Evolutionary conservation across 2,888 invertebrate genomes (phyloP), one percentile per base, ranked within the genome.

Genomic region (Caenorhabditis panamensis): DNA sequence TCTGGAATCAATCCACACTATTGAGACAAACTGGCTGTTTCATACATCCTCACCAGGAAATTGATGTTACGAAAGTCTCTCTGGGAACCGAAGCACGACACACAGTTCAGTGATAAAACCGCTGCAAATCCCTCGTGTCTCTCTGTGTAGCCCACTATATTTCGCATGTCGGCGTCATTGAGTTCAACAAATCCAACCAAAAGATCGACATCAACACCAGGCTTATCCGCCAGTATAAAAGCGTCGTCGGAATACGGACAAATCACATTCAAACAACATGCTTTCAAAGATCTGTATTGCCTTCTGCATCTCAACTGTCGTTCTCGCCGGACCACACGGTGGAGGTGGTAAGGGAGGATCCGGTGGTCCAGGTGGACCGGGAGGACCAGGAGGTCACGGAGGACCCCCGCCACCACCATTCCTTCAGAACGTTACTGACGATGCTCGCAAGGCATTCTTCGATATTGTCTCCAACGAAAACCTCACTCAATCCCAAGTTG

Each of bases 331-430:
- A 26, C 47, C 47, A 18, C 47, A 36, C 18, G 56, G 56, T 24
- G 64, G 63, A 20, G 49, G 54, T 22, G 56, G 44, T 18, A 41
- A 44, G 53, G 54, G 67, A 51, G 61, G 63, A 2, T 54, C 22
- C 2, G 64, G 79, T 22, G 59, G 63, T 41, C 77, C 20, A 18
- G 71, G 78, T 20, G 78, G 79, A 47, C 71, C 31, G 3, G 68
- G 68, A 56, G 64, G 69, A 51, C 64, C 28, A 3, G 72, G 77
- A 59, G 77, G 73, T 22, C 54, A 47, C 24, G 59, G 59, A 49
- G 79, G 79, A 59, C 79, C 67, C 37, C 83, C 80, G 47, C 82
- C 76, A 59, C 81, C 77, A 47, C 79, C 84, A 37, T 84, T 80
- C 69, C 82, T 84, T 47, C 75, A 71, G 24, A 82, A 80, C 44